Evolutionary conservation across 2,113 vertebrate species (phyloP).

Genomic region (Thymallus thymallus): DNA sequence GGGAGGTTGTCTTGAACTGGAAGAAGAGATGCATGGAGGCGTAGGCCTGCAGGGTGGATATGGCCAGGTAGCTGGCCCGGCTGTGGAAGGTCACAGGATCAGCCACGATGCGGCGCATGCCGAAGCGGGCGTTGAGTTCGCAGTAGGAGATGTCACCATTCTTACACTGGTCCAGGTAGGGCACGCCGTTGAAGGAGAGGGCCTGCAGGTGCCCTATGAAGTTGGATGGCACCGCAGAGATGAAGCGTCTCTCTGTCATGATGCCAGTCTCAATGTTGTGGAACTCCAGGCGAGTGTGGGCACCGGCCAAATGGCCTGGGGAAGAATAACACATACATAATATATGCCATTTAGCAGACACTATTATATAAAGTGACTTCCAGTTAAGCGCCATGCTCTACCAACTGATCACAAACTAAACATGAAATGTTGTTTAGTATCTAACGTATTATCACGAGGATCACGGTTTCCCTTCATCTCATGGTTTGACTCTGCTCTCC

Average conservation of each 20-base stretch:
- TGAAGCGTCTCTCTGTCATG: slow-evolving; percentile 92
- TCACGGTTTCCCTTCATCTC: neutral
- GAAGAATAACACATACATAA: slow-evolving; percentile 3
- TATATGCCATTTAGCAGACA: too few relatives aligned
- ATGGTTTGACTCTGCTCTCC: neutral
- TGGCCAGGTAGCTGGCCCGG: slow-evolving; percentile 84
- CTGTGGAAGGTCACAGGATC: slow-evolving; percentile 88
- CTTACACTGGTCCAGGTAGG: slow-evolving; percentile 94
- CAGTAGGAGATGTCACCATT: slow-evolving; percentile 94
- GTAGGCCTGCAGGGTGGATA: slow-evolving; percentile 89
- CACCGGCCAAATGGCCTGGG: slow-evolving; percentile 86
- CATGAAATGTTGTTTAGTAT: too few relatives aligned
- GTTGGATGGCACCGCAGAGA: slow-evolving; percentile 92
- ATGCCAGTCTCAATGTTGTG: slow-evolving; percentile 95
- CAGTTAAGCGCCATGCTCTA: too few relatives aligned
- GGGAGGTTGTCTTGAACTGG: slow-evolving; percentile 91
- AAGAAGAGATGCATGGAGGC: slow-evolving; percentile 98
- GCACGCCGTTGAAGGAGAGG: slow-evolving; percentile 86
- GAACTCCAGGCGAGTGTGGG: slow-evolving; percentile 90
- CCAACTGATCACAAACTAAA: too few relatives aligned
- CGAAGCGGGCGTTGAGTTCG: slow-evolving; percentile 92
- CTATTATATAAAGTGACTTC: too few relatives aligned
- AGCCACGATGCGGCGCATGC: slow-evolving; percentile 87
- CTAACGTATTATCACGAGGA: neutral
- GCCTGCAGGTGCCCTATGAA: slow-evolving; percentile 92